Conservation (phyloP, 2,888 invertebrate species). For the Zele albiditarsus region DNA sequence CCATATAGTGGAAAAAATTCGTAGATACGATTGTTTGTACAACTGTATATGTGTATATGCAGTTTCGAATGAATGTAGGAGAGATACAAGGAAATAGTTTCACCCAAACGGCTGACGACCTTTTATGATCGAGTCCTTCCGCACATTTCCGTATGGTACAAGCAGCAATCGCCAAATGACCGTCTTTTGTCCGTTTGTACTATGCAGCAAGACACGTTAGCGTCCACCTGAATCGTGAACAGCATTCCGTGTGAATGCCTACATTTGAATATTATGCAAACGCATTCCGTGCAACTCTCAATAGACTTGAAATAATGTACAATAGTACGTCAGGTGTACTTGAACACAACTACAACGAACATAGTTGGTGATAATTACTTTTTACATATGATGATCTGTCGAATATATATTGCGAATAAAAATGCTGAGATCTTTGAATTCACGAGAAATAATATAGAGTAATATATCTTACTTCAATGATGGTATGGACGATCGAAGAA, state of each 20-base stretch:
- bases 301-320: slow-evolving; percentile 2
- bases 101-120: slow-evolving; percentile 14
- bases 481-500: background rate
- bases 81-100: slow-evolving; percentile 4
- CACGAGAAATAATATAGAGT: background rate
- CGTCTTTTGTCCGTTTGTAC: slow-evolving; percentile 19
- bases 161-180: slow-evolving; percentile 19
- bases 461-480: background rate
- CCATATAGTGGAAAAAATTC: background rate
- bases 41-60: background rate
- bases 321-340: background rate
- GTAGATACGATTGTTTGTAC: background rate
- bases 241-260: slow-evolving; percentile 33
- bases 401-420: background rate
- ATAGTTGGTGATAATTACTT: background rate
- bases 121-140: slow-evolving; percentile 28
- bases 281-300: slow-evolving; percentile 14
- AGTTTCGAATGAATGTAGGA: background rate
- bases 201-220: slow-evolving; percentile 32
- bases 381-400: background rate
- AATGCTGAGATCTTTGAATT: background rate
- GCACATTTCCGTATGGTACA: slow-evolving; percentile 17
- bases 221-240: slow-evolving; percentile 38
- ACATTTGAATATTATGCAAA: slow-evolving; percentile 44
- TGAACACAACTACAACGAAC: slow-evolving; percentile 1